phyloP scores from a whole-genome alignment of 2,113 vertebrate species.

The Sphaerodactylus townsendi region DNA sequence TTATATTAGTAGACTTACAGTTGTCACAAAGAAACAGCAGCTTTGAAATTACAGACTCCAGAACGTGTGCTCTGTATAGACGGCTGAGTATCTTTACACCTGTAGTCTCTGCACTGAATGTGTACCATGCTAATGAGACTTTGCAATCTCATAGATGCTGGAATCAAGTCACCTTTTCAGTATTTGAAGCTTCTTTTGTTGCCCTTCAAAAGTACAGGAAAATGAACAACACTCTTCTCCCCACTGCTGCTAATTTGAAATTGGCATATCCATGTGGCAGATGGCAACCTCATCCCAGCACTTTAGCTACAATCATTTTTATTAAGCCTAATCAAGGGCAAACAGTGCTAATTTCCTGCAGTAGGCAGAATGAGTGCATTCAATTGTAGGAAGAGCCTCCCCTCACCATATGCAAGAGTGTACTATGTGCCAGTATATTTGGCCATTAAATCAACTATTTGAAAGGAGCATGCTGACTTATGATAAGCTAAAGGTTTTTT shows the following conservation, averaged over 20 bases:
- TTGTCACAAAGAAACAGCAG: neutral
- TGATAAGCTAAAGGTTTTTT: constrained; percentile 32
- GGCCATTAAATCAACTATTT: constrained; percentile 60
- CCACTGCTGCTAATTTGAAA: constrained; percentile 76
- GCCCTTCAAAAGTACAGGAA: constrained; percentile 27
- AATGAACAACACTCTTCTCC: constrained; percentile 62
- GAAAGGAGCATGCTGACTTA: constrained; percentile 35
- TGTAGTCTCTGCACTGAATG: constrained; percentile 42
- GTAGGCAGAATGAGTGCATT: constrained; percentile 76
- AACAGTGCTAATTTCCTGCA: constrained; percentile 86
- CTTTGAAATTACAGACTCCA: neutral
- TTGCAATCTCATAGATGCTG: constrained; percentile 40
- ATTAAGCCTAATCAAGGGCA: constrained; percentile 90
- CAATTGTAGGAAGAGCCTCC: constrained; percentile 71
- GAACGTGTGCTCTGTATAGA: neutral
- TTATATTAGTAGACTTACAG: constrained; percentile 11
- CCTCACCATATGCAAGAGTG: constrained; percentile 75
- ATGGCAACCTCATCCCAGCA: constrained; percentile 83
- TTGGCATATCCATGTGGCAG: constrained; percentile 83
- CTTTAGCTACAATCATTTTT: constrained; percentile 87
- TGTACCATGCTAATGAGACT: constrained; percentile 53
- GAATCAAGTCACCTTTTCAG: constrained; percentile 53
- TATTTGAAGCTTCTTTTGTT: constrained; percentile 58
- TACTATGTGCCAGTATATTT: constrained; percentile 68
- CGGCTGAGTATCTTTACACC: neutral